Percentiles rank a stretch among this genome's conserved stretches.
Conservation (phyloP, 2,113 vertebrate genomes). For the Alligator mississippiensis region DNA sequence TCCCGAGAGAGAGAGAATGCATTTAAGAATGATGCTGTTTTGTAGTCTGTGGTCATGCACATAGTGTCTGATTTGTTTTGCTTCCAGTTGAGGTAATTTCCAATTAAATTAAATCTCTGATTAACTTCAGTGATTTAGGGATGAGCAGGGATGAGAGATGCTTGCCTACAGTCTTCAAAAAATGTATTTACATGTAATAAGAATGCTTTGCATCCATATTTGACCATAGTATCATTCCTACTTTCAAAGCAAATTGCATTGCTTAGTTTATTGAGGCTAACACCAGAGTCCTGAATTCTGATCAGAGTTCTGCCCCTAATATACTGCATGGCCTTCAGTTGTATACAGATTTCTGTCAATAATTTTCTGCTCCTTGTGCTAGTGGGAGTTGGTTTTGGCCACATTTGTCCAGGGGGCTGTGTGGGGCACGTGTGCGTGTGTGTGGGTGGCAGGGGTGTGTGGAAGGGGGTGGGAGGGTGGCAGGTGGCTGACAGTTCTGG, state of each 20-base stretch:
- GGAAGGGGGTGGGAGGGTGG: too few species aligned
- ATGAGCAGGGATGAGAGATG: not conserved
- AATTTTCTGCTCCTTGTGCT: not conserved
- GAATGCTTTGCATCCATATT: not conserved
- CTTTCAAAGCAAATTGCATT: not conserved
- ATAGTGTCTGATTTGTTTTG: not conserved
- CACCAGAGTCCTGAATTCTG: not conserved
- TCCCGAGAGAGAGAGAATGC: not conserved
- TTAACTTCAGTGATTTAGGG: not conserved
- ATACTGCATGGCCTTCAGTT: not conserved
- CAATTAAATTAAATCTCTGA: not conserved
- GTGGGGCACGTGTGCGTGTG: too few species aligned
- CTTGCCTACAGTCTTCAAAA: not conserved
- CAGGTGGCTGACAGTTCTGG: too few species aligned
- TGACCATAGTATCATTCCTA: not conserved
- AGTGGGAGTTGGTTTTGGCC: not conserved
- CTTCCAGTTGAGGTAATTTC: not conserved
- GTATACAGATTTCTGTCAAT: not conserved
- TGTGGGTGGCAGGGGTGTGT: too few species aligned
- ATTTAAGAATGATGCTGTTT: not conserved
- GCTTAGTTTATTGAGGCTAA: not conserved
- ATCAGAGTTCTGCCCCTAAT: not conserved
- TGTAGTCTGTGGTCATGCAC: not conserved
- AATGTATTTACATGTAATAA: not conserved
- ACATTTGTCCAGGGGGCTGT: not conserved